Percentiles rank a stretch among this genome's conserved stretches.
Evolutionary conservation across 2,113 vertebrate species (phyloP).

Genomic region (Gila orcuttii): DNA sequence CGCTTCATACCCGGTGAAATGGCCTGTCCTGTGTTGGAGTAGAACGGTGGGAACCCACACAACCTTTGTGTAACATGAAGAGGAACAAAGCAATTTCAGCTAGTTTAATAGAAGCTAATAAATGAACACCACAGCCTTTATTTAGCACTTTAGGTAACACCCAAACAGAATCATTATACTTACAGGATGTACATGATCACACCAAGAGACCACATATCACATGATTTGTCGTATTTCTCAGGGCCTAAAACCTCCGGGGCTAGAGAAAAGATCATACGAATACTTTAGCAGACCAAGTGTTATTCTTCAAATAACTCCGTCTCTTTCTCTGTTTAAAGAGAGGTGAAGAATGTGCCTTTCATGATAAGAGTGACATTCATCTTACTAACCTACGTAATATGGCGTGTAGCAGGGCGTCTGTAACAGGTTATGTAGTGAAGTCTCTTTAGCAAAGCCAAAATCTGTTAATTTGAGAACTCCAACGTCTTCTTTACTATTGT

Average conservation of each 20-base stretch:
- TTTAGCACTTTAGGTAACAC: too few relatives aligned
- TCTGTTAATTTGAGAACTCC: slow-evolving; percentile 93
- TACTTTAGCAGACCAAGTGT: neutral
- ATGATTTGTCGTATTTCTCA: slow-evolving; percentile 98
- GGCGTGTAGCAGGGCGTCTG: slow-evolving; percentile 98
- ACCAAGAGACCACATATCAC: slow-evolving; percentile 99
- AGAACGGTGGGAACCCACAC: slow-evolving; percentile 97
- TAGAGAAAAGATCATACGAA: slow-evolving; percentile 56
- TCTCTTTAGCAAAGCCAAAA: slow-evolving; percentile 98
- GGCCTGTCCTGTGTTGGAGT: slow-evolving; percentile 97
- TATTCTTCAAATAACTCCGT: neutral
- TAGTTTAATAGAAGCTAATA: neutral
- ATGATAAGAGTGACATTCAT: neutral
- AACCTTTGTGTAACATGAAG: slow-evolving; percentile 74
- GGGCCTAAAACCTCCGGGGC: slow-evolving; percentile 97
- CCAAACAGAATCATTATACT: slow-evolving; percentile 71
- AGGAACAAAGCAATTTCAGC: neutral
- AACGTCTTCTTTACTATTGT: slow-evolving; percentile 84
- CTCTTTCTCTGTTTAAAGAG: neutral
- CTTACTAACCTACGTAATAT: slow-evolving; percentile 93
- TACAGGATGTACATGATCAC: slow-evolving; percentile 99
- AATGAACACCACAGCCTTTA: neutral
- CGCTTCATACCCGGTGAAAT: slow-evolving; percentile 99
- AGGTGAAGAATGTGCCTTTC: neutral
- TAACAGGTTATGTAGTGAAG: slow-evolving; percentile 87